Evolutionary conservation across 2,797 vertebrate genomes (phyloP).

Genomic region (Potorous gilbertii): DNA sequence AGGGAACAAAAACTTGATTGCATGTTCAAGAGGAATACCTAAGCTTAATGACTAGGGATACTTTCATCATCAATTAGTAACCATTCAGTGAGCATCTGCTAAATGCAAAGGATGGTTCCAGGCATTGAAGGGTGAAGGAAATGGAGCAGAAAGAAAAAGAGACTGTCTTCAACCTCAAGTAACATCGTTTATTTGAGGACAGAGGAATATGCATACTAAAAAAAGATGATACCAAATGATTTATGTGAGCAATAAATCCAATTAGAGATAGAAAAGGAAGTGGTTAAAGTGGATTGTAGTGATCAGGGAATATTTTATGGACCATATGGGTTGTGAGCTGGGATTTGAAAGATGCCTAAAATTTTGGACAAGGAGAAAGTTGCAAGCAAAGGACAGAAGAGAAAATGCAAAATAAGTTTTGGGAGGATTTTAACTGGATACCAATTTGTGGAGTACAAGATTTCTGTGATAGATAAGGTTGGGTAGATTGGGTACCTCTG

Average conservation of each 20-base stretch:
- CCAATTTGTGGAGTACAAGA: not conserved
- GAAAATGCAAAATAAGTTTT: not conserved
- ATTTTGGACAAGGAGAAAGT: not conserved
- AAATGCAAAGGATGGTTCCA: not conserved
- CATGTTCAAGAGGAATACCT: not conserved
- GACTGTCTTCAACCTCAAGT: not conserved
- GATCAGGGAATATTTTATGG: not conserved
- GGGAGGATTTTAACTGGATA: not conserved
- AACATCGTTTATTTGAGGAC: not conserved
- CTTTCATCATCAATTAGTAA: conserved; percentile 7
- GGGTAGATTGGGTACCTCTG: not conserved
- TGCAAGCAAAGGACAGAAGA: not conserved
- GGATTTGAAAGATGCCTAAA: not conserved
- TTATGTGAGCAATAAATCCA: not conserved
- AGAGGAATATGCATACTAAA: not conserved
- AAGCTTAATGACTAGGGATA: not conserved
- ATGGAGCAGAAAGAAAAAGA: not conserved
- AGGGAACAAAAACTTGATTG: not conserved
- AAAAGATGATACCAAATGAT: not conserved
- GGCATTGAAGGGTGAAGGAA: not conserved
- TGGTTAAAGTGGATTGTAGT: not conserved
- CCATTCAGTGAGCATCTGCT: not conserved
- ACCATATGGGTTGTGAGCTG: not conserved
- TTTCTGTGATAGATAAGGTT: not conserved
- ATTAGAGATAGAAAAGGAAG: not conserved